Conservation (phyloP, 2,113 vertebrate species). For the Phaetusa simplex region DNA sequence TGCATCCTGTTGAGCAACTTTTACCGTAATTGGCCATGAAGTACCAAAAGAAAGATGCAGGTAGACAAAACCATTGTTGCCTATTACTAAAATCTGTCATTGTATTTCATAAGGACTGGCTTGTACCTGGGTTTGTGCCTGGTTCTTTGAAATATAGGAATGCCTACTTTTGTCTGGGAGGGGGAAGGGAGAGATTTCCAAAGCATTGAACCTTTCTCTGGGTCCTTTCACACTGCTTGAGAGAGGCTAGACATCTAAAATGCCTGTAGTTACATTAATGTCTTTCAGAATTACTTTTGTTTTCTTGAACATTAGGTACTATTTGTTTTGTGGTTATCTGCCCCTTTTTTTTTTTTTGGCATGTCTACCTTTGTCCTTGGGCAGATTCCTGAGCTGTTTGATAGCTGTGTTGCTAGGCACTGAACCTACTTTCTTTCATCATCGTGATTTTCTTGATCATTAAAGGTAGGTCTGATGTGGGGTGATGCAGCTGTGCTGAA, state of each 20-base stretch:
- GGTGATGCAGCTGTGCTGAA: background rate
- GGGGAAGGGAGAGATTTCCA: background rate
- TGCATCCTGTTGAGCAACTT: slow-evolving; percentile 74
- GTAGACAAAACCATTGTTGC: slow-evolving; percentile 66
- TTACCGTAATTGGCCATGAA: slow-evolving; percentile 70
- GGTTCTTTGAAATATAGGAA: background rate
- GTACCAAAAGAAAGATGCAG: slow-evolving; percentile 63
- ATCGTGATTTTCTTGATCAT: background rate
- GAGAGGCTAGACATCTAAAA: background rate
- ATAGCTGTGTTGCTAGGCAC: background rate
- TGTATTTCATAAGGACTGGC: slow-evolving; percentile 32
- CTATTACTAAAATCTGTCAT: slow-evolving; percentile 63
- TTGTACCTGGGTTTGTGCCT: slow-evolving; percentile 9
- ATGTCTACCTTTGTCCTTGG: background rate
- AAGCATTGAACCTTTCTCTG: background rate
- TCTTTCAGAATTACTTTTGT: background rate
- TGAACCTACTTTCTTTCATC: background rate
- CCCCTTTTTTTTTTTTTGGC: background rate
- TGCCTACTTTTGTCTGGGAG: background rate
- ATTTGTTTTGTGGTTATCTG: background rate
- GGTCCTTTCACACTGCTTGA: background rate
- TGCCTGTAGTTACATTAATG: background rate
- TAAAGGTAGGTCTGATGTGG: background rate
- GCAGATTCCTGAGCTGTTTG: background rate
- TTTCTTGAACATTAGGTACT: background rate